These are phyloP conservation scores for Acrocyrtus sp. DNA, from an alignment of 2,888 invertebrate genomes.

Conservation along the genomic window DNA sequence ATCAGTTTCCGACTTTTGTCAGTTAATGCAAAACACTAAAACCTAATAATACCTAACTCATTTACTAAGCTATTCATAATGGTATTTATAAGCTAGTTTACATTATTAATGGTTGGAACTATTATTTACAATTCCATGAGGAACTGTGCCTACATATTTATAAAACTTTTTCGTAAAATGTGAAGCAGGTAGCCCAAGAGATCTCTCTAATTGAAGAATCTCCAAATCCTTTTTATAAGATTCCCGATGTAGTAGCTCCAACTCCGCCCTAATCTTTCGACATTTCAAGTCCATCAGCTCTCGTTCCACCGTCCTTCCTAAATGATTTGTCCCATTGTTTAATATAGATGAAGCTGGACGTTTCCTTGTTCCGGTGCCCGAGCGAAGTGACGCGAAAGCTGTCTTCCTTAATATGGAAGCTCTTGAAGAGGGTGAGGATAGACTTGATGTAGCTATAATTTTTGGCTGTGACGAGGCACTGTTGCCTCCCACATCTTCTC, in stretches of 20 bases:
- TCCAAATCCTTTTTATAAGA: slow-evolving; percentile 38
- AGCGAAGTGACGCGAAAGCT: slow-evolving; percentile 20
- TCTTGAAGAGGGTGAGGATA: slow-evolving; percentile 5
- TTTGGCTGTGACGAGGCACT: slow-evolving; percentile 32
- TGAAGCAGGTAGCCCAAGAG: slow-evolving; percentile 31
- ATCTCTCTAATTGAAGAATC: slow-evolving; percentile 32
- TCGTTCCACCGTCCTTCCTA: not conserved
- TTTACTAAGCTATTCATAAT: too few species aligned
- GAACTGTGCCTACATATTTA: slow-evolving; percentile 5
- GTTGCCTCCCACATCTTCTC: too few species aligned
- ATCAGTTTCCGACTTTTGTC: too few species aligned
- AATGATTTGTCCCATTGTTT: not conserved
- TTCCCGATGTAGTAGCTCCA: slow-evolving; percentile 25
- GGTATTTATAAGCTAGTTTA: too few species aligned
- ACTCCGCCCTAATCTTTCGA: slow-evolving; percentile 32
- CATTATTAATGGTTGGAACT: too few species aligned
- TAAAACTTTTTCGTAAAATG: slow-evolving; percentile 31
- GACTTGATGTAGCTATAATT: slow-evolving; percentile 28
- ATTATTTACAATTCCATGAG: slow-evolving; percentile 7
- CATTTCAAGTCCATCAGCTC: slow-evolving; percentile 16
- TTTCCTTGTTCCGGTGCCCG: slow-evolving; percentile 4
- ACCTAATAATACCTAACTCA: too few species aligned
- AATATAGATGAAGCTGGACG: slow-evolving; percentile 13
- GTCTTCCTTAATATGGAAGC: slow-evolving; percentile 18
- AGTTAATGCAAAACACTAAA: too few species aligned